Evolutionary conservation across 1,140 invertebrate species (phyloP).

Genomic region (Polyergus mexicanus): DNA sequence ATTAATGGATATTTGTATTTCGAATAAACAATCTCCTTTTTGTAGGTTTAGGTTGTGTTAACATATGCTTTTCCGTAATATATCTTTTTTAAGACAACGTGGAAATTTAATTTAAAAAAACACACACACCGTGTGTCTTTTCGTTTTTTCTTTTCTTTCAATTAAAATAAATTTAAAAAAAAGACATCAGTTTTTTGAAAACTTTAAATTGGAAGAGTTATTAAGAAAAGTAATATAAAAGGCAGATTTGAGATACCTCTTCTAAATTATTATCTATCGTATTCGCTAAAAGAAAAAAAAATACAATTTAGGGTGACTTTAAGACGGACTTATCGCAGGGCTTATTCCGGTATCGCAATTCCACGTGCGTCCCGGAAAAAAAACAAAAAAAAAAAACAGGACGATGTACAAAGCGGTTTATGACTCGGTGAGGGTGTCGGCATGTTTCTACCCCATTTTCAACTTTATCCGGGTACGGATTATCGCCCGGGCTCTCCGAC

Average conservation of each 20-base stretch:
- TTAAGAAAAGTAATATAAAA: too few species aligned
- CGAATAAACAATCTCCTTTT: neutral
- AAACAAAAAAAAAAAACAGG: constrained; percentile 38
- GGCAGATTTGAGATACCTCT: neutral
- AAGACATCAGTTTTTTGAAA: too few species aligned
- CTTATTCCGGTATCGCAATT: constrained; percentile 29
- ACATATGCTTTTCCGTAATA: too few species aligned
- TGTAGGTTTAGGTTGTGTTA: too few species aligned
- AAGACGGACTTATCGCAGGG: neutral
- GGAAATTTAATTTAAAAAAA: neutral
- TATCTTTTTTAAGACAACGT: neutral
- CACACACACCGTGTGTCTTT: too few species aligned
- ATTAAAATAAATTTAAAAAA: too few species aligned
- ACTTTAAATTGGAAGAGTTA: too few species aligned
- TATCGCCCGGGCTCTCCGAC: constrained; percentile 35
- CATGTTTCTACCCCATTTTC: constrained; percentile 54
- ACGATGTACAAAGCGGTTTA: constrained; percentile 59
- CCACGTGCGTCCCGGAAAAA: constrained; percentile 16
- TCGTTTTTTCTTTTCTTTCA: neutral
- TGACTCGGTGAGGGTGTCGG: constrained; percentile 33
- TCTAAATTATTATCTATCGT: neutral
- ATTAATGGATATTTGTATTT: constrained; percentile 5
- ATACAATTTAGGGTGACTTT: neutral
- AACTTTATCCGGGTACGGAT: constrained; percentile 49
- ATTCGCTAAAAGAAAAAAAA: neutral